Conservation (phyloP, 2,113 vertebrate genomes). For the Bufo bufo region DNA sequence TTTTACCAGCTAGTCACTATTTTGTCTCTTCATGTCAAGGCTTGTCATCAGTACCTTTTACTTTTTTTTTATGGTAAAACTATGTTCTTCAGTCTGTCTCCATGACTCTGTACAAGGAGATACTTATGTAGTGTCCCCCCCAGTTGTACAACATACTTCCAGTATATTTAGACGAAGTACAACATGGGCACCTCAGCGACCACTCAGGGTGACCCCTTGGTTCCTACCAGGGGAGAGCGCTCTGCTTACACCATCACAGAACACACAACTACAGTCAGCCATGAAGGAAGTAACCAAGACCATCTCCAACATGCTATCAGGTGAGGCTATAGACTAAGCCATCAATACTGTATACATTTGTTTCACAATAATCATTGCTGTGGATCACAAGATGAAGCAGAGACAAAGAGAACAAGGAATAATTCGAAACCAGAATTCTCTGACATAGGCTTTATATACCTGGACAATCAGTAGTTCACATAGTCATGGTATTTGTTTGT, state of each 20-base stretch:
- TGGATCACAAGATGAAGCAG: background rate
- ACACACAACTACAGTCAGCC: conserved; percentile 62
- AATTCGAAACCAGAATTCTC: too few relatives aligned
- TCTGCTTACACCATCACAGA: conserved; percentile 63
- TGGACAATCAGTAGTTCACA: background rate
- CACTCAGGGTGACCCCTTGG: conserved; percentile 76
- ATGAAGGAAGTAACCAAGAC: conserved; percentile 67
- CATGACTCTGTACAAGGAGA: conserved; percentile 39
- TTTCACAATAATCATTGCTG: background rate
- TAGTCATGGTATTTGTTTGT: background rate
- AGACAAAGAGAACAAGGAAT: too few relatives aligned
- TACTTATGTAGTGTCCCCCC: conserved; percentile 40
- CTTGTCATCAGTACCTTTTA: background rate
- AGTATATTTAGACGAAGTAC: background rate
- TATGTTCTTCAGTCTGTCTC: conserved; percentile 13
- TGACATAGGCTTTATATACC: too few relatives aligned
- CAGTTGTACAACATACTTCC: background rate
- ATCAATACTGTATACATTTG: background rate
- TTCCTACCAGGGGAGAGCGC: conserved; percentile 60
- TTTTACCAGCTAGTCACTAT: background rate
- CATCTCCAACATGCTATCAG: conserved; percentile 72
- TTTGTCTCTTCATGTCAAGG: background rate
- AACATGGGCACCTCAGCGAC: conserved; percentile 59
- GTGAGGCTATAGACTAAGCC: conserved; percentile 1
- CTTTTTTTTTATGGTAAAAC: background rate